These are phyloP conservation scores for Pentalonia nigronervosa DNA, from an alignment of 1,140 invertebrate species.

Conservation along the genomic window DNA sequence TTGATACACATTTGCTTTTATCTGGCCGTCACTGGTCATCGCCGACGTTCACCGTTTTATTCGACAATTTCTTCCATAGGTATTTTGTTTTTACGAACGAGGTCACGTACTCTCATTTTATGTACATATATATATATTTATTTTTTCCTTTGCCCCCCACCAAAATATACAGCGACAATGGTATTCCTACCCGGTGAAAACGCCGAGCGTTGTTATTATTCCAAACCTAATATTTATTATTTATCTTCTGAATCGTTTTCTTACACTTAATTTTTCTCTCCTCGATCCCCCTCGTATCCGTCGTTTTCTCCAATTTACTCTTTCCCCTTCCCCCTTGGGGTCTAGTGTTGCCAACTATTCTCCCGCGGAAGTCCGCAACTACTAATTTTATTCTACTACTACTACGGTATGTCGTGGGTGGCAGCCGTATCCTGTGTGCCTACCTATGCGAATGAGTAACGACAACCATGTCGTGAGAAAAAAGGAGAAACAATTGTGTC, in stretches of 20 bases:
- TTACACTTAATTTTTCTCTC: background rate
- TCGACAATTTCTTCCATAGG: background rate
- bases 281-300: background rate
- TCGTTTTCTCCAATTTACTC: slow-evolving; percentile 5
- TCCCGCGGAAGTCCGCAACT: background rate
- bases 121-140: background rate
- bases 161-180: background rate
- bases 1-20: background rate
- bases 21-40: background rate
- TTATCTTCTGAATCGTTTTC: background rate
- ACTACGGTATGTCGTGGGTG: slow-evolving; percentile 29
- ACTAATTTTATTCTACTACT: background rate
- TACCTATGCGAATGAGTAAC: background rate
- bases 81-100: slow-evolving; percentile 33
- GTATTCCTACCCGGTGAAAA: slow-evolving; percentile 8
- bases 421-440: background rate
- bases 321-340: background rate
- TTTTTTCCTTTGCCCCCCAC: slow-evolving; percentile 18
- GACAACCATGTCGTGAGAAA: background rate
- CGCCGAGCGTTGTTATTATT: background rate
- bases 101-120: slow-evolving; percentile 48
- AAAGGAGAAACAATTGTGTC: slow-evolving; percentile 12
- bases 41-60: background rate
- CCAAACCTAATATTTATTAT: background rate
- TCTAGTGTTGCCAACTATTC: slow-evolving; percentile 6